Evolutionary conservation across 2,888 invertebrate species (phyloP), one percentile per base, ranked within the genome.

Genomic region (Oscheius sp.): DNA sequence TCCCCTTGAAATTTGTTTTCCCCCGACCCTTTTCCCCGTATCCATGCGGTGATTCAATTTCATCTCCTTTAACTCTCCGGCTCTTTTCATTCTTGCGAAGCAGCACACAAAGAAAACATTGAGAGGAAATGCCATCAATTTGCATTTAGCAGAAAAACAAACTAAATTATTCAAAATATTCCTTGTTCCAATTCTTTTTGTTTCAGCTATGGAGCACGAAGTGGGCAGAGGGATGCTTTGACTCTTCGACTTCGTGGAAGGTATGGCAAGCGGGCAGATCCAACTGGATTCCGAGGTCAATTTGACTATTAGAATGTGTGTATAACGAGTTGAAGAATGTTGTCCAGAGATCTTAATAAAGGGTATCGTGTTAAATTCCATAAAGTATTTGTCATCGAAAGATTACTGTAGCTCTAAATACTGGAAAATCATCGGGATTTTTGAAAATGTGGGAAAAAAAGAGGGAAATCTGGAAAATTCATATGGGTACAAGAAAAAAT

Each of bases 151-250:
- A 49, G 13, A 13, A 29, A 58, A 58, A 58, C 25, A 25, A 58
- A 58, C 29, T 12, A 23, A 29, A 58, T 25, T 58, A 23, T 58
- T n/a, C 16, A 58, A 25, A n/a, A 35, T 35, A 35, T 35, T 35
- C 35, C 35, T 35, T 35, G 35, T 35, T 35, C 9, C 9, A 35
- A 9, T 35, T 35, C 35, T 35, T 35, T 9, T 35, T n/a, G n/a
- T 58, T 58, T 27, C 58, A 58, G 58, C 58, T 58, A 58, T 12
- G 58, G 58, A 58, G 58, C 58, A 25, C 58, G 58, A 25, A 58
- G 27, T 58, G 58, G 27, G 27, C 16, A 29, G n/a, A 25, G 29
- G n/a, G n/a, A 27, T n/a, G 25, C 27, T n/a, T n/a, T 58, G 25
- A 58, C 21, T 29, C 35, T 35, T 9, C n/a, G 29, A 13, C 29